phyloP scores from a whole-genome alignment of 2,113 vertebrate species.

The Trinectes maculatus region DNA sequence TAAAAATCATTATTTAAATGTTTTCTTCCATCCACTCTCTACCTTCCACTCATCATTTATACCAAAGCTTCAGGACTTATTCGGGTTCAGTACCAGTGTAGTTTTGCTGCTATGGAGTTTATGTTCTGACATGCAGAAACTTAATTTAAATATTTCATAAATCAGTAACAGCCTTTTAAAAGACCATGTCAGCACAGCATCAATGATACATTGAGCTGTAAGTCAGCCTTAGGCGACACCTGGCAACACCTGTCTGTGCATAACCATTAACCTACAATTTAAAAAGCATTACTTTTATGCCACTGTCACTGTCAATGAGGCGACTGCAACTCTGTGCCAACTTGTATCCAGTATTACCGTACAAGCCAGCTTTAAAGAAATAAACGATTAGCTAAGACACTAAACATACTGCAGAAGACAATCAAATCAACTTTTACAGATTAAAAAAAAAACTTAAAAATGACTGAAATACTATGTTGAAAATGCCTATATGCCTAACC shows the following conservation, averaged over 20 bases:
- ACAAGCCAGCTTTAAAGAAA: slow-evolving; percentile 2
- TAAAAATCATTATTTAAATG: background rate
- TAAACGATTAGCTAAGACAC: background rate
- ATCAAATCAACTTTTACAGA: too few relatives aligned
- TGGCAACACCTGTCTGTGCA: slow-evolving; percentile 34
- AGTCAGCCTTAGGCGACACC: slow-evolving; percentile 23
- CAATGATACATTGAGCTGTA: slow-evolving; percentile 35
- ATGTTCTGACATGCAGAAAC: background rate
- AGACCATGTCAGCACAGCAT: slow-evolving; percentile 18
- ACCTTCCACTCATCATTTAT: background rate
- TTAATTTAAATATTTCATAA: slow-evolving; percentile 15
- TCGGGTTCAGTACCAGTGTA: background rate
- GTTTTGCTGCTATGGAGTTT: background rate
- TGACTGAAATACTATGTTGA: background rate
- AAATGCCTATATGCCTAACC: too few relatives aligned
- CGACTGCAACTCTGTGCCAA: background rate
- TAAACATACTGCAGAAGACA: background rate
- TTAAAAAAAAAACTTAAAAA: background rate
- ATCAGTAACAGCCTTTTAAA: slow-evolving; percentile 40
- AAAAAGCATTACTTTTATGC: slow-evolving; percentile 5
- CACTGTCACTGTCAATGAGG: slow-evolving; percentile 2
- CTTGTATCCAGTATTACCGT: background rate
- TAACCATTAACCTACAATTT: slow-evolving; percentile 26
- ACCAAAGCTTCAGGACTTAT: background rate
- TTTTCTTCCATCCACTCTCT: background rate